Conservation (phyloP, 2,888 invertebrate species). For the Catocala nupta region DNA sequence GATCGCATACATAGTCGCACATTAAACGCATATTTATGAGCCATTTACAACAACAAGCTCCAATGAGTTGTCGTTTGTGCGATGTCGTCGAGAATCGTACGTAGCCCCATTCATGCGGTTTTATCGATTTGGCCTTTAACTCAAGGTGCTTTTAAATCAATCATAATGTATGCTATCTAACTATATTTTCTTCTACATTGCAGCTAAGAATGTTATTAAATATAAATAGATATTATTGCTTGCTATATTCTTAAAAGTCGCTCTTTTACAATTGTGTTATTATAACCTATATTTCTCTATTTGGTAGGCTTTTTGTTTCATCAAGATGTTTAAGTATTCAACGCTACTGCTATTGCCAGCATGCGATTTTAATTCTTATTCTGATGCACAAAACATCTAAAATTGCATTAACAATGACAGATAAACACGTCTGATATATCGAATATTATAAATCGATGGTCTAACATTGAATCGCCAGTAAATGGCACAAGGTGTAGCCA, state of each 20-base stretch:
- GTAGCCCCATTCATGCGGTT: slow-evolving; percentile 42
- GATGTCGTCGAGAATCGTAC: slow-evolving; percentile 49
- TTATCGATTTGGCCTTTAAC: slow-evolving; percentile 60
- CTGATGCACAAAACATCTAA: too few relatives aligned
- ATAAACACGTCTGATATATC: slow-evolving; percentile 47
- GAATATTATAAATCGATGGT: slow-evolving; percentile 64
- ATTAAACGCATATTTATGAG: slow-evolving; percentile 35
- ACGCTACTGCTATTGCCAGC: too few relatives aligned
- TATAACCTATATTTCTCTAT: too few relatives aligned
- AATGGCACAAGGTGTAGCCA: slow-evolving; percentile 64
- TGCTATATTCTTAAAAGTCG: too few relatives aligned
- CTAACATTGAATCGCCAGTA: slow-evolving; percentile 60
- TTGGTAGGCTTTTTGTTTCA: too few relatives aligned
- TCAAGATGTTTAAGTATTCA: too few relatives aligned
- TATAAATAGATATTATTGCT: background rate
- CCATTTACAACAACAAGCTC: slow-evolving; percentile 44
- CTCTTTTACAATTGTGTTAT: too few relatives aligned
- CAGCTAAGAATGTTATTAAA: background rate
- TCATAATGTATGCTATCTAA: slow-evolving; percentile 33
- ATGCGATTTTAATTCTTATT: too few relatives aligned
- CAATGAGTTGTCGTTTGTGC: slow-evolving; percentile 41
- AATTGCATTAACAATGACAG: slow-evolving; percentile 12
- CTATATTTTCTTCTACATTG: background rate
- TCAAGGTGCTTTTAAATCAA: slow-evolving; percentile 55
- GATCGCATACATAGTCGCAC: slow-evolving; percentile 46